phyloP scores from a whole-genome alignment of 2,888 invertebrate genomes.

The Spicauda simplicius region DNA sequence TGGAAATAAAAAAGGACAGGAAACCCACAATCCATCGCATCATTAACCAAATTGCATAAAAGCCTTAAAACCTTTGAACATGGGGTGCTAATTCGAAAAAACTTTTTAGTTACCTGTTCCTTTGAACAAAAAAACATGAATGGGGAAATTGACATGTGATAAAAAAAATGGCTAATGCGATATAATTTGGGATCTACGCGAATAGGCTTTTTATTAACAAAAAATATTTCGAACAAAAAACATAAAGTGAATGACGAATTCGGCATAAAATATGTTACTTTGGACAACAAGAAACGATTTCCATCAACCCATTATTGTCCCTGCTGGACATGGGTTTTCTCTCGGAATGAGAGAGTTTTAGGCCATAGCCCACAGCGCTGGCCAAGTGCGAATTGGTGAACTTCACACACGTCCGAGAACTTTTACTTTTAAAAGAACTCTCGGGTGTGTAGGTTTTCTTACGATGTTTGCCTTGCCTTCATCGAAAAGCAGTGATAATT shows the following conservation, averaged over 20 bases:
- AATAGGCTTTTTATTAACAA: conserved; percentile 43
- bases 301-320: too few species aligned
- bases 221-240: conserved; percentile 27
- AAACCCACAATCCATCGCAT: conserved; percentile 65
- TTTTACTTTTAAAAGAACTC: too few species aligned
- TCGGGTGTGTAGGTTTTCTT: too few species aligned
- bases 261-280: background rate
- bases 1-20: conserved; percentile 58
- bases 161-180: conserved; percentile 64
- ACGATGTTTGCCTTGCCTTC: too few species aligned
- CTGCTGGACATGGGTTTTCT: too few species aligned
- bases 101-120: conserved; percentile 47
- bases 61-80: conserved; percentile 64
- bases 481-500: too few species aligned
- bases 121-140: conserved; percentile 58
- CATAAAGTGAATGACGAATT: conserved; percentile 9
- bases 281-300: too few species aligned
- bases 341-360: too few species aligned
- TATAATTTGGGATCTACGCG: conserved; percentile 58
- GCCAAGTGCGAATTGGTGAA: too few species aligned
- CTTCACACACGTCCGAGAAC: too few species aligned
- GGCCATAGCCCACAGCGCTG: too few species aligned
- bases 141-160: conserved; percentile 69
- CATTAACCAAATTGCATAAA: conserved; percentile 72
- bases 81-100: conserved; percentile 71